Evolutionary conservation across 2,797 vertebrate species (phyloP).

Genomic region (Avahi laniger): DNA sequence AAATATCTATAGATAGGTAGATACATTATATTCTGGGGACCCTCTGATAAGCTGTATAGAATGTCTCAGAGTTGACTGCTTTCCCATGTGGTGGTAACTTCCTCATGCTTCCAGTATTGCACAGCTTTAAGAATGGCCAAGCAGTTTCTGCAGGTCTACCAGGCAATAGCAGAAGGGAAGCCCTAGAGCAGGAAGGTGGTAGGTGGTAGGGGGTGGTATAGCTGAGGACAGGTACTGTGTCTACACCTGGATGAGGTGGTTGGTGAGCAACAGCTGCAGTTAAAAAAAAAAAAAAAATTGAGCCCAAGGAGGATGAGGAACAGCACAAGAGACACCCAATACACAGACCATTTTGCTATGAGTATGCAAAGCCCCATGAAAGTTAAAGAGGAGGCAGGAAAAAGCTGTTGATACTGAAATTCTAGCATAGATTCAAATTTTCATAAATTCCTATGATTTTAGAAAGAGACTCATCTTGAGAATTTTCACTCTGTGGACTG

Average conservation of each 20-base stretch:
- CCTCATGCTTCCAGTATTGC: not conserved
- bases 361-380: not conserved
- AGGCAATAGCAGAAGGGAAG: not conserved
- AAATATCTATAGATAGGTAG: not conserved
- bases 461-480: not conserved
- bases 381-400: not conserved
- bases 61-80: not conserved
- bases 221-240: not conserved
- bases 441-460: not conserved
- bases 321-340: not conserved
- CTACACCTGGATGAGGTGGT: not conserved
- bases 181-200: no score
- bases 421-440: not conserved
- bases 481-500: not conserved
- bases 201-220: no score
- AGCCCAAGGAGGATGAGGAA: not conserved
- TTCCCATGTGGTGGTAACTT: not conserved
- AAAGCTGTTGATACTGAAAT: not conserved
- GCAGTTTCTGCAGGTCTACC: not conserved
- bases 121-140: not conserved
- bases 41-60: not conserved
- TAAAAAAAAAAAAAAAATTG: not conserved
- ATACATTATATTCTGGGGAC: not conserved
- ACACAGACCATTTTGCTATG: not conserved
- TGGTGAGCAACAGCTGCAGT: not conserved